phyloP scores from a whole-genome alignment of 2,797 vertebrate species.

The Squalus acanthias region DNA sequence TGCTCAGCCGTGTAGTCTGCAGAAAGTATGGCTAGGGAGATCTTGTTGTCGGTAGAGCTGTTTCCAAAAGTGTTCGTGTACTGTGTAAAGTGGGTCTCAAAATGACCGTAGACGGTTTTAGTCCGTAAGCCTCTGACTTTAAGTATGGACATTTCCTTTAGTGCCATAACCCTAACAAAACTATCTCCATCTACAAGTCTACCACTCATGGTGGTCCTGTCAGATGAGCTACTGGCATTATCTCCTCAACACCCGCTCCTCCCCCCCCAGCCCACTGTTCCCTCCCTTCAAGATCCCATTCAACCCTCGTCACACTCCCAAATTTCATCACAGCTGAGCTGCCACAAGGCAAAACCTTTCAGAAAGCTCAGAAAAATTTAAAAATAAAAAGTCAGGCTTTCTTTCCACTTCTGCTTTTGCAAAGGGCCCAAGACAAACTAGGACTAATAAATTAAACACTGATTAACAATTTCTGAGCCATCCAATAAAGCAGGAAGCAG shows the following conservation, averaged over 20 bases:
- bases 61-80: neutral
- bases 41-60: neutral
- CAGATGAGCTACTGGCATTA: neutral
- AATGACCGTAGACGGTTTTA: neutral
- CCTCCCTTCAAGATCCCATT: neutral
- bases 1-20: neutral
- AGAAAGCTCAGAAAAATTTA: neutral
- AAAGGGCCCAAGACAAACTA: neutral
- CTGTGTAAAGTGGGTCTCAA: neutral
- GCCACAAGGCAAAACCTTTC: neutral
- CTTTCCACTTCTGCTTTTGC: neutral
- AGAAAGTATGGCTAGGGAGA: neutral
- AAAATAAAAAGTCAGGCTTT: neutral
- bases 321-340: neutral
- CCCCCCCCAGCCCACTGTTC: too few relatives aligned
- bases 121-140: neutral
- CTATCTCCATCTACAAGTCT: neutral
- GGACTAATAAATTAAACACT: neutral
- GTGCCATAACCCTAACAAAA: neutral
- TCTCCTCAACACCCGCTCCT: neutral
- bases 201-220: neutral
- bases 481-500: neutral
- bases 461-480: neutral
- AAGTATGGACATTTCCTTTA: neutral
- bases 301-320: neutral